Base-by-base conservation (phyloP, 2,888 invertebrate species). In the Hypomecis punctinalis region DNA sequence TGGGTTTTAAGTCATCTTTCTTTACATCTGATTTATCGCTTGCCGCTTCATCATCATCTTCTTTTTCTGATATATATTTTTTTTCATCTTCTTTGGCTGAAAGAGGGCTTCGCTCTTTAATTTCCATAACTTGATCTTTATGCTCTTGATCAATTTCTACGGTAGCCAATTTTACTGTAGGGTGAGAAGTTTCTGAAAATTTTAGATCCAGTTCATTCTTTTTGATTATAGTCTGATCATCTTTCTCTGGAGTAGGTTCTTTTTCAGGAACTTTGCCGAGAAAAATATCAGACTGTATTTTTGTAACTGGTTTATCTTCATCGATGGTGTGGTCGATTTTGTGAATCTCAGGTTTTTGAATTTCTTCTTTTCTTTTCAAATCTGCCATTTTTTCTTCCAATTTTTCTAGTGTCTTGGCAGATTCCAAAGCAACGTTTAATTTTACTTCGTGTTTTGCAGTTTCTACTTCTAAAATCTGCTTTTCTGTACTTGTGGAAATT, bases 391-490 rank as follows among this genome's bases (percentile, higher is more conserved):
- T 91, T 80, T 92, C 92, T 79, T 92, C 92, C 36, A 92, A 73
- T 63, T 89, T 91, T 83, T 92, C 92, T 63, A 92, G 74, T 6
- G 92, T 92, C 76, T 88, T 91, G 3, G 91, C 86, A 23, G 90
- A 83, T 69, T 90, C 85, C 67, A 87, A 76, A n/a, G 89, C 83
- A 0, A 74, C 69, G 47, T 82, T 88, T 23, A 90, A 60, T 67
- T 74, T 78, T 69, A 73, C 80, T 66, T 85, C 84, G 23, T 77
- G 54, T 61, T 65, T 67, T 36, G 36, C 7, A 13, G 37, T 51
- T 53, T 68, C 56, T 40, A 63, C 43, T 23, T 45, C 40, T 40
- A 36, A 40, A 7, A 57, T 59, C 11, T 48, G 13, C 47, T 51
- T 36, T 9, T 56, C 42, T 53, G 45, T 49, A 40, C 48, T 67